Evolutionary conservation across 2,797 vertebrate species (phyloP).

Genomic region (Amphiprion clarkii): DNA sequence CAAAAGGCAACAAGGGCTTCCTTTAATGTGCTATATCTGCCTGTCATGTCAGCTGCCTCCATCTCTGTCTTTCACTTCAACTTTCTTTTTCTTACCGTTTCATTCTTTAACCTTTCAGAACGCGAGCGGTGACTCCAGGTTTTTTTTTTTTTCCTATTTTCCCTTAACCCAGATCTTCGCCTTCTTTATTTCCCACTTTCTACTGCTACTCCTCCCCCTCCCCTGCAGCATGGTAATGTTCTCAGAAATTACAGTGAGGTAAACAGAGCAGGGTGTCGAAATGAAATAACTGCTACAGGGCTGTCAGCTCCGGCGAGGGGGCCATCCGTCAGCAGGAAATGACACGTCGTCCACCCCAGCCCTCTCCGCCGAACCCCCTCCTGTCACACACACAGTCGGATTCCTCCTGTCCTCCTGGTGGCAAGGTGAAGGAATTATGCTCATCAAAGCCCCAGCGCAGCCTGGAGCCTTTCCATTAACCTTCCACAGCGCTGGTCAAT

Average conservation of each 20-base stretch:
- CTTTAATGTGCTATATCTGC: conserved; percentile 77
- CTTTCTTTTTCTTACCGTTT: conserved; percentile 37
- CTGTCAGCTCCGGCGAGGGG: conserved; percentile 76
- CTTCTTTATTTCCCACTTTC: background rate
- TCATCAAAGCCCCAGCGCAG: conserved; percentile 72
- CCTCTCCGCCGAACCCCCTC: conserved; percentile 14
- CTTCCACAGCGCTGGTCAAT: conserved; percentile 72
- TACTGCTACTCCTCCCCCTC: conserved; percentile 35
- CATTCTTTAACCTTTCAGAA: conserved; percentile 63
- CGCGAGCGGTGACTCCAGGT: conserved; percentile 31
- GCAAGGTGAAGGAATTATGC: conserved; percentile 84
- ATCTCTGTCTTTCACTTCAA: conserved; percentile 43
- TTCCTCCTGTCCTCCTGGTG: conserved; percentile 76
- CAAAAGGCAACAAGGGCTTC: conserved; percentile 71
- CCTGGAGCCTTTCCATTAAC: conserved; percentile 83
- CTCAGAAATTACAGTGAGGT: conserved; percentile 80
- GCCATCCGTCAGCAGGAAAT: conserved; percentile 82
- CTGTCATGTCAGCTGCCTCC: conserved; percentile 73
- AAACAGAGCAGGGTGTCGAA: conserved; percentile 81
- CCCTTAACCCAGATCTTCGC: conserved; percentile 14
- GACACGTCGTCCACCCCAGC: conserved; percentile 62
- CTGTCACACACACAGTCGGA: conserved; percentile 66
- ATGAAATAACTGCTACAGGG: conserved; percentile 80
- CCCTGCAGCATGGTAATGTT: conserved; percentile 74
- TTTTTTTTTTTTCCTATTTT: conserved; percentile 2